A percentile compares a stretch with the other conserved stretches of the same genome.
phyloP scores from a whole-genome alignment of 2,888 invertebrate species.

The Mesorhabditis spiculigera region DNA sequence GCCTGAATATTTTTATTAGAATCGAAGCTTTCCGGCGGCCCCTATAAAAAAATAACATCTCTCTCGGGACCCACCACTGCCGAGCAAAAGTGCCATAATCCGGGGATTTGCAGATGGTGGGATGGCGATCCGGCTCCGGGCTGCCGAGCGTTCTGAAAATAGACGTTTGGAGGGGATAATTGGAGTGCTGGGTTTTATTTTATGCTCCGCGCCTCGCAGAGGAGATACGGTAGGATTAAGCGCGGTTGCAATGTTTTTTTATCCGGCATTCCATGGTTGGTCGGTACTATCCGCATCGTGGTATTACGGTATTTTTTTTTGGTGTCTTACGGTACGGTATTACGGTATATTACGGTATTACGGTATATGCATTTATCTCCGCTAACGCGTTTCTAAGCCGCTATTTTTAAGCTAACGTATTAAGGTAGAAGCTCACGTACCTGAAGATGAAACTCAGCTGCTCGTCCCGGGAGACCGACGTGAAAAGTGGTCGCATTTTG shows the following conservation, averaged over 20 bases:
- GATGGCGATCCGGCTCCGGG: conserved; percentile 35
- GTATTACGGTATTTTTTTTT: no score
- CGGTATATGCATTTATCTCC: neutral
- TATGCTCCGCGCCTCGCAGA: neutral
- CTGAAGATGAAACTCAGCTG: conserved; percentile 68
- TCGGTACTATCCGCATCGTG: no score
- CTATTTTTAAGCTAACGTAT: conserved; percentile 12
- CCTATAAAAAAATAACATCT: conserved; percentile 64
- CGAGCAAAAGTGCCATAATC: conserved; percentile 45
- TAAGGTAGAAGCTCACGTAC: conserved; percentile 4
- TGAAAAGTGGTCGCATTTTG: conserved; percentile 68
- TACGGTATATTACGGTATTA: neutral
- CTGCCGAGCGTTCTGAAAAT: conserved; percentile 60
- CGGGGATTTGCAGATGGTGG: conserved; percentile 27
- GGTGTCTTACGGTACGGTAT: no score
- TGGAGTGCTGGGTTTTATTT: no score
- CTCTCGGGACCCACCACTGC: conserved; percentile 60
- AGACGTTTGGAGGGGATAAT: no score
- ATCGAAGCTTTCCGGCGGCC: conserved; percentile 65
- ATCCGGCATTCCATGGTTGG: no score
- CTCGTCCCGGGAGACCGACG: conserved; percentile 69
- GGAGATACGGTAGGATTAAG: no score
- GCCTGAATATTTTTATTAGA: conserved; percentile 60
- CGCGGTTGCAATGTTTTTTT: no score
- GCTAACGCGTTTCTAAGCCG: conserved; percentile 63